Conservation (phyloP, 2,797 vertebrate species). For the Crax fasciolata region DNA sequence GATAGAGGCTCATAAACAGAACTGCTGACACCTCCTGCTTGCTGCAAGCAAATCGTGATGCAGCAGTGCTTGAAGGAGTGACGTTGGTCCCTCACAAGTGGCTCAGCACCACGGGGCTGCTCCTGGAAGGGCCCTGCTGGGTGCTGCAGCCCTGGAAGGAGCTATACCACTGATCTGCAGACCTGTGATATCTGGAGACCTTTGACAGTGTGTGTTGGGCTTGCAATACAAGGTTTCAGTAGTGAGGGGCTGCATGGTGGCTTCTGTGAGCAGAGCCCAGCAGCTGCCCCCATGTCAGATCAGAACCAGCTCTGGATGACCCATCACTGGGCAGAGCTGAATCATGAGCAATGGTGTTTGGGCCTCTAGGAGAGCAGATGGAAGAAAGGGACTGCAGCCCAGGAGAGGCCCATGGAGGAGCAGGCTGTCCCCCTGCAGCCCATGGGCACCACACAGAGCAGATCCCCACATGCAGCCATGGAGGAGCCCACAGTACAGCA, state of each 20-base stretch:
- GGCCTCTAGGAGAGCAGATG: background rate
- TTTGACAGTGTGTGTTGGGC: background rate
- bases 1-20: slow-evolving; percentile 43
- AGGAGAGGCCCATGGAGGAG: background rate
- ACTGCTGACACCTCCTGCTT: slow-evolving; percentile 26
- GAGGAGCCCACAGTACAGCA: background rate
- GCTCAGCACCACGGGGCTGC: background rate
- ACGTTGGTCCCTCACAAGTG: slow-evolving; percentile 7
- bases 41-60: slow-evolving; percentile 4
- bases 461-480: background rate
- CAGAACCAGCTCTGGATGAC: background rate
- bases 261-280: background rate
- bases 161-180: background rate
- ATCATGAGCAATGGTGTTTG: background rate
- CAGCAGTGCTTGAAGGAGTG: slow-evolving; percentile 18
- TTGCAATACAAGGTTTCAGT: background rate
- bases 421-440: background rate
- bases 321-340: background rate
- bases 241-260: background rate
- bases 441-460: background rate
- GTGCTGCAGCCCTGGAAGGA: background rate
- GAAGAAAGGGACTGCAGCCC: background rate
- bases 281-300: background rate
- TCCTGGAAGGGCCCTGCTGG: background rate
- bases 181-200: background rate